Conservation (phyloP, 1,140 invertebrate species). For the Helicoverpa zea region DNA sequence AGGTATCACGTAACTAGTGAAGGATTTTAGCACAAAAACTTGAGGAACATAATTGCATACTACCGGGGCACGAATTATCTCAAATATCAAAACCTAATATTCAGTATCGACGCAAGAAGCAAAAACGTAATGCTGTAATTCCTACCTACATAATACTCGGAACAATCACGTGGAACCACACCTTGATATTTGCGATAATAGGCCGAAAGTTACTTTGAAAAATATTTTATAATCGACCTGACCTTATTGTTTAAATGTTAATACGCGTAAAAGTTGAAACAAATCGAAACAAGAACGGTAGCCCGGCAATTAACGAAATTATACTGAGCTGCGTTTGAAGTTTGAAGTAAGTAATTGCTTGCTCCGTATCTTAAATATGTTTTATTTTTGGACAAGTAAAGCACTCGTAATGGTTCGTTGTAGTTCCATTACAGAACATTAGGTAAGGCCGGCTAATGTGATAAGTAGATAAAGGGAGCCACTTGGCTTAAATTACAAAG, state of each 20-base stretch:
- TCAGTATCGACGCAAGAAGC: not conserved
- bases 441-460: slow-evolving; percentile 18
- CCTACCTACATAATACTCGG: slow-evolving; percentile 1
- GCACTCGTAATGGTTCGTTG: not conserved
- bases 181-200: slow-evolving; percentile 32
- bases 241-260: slow-evolving; percentile 38
- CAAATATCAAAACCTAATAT: not conserved
- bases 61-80: not conserved
- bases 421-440: slow-evolving; percentile 27
- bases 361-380: slow-evolving; percentile 10
- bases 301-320: slow-evolving; percentile 43
- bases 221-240: slow-evolving; percentile 28
- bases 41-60: not conserved
- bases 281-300: slow-evolving; percentile 27
- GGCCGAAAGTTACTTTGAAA: slow-evolving; percentile 19
- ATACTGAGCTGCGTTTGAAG: not conserved
- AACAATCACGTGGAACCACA: slow-evolving; percentile 10
- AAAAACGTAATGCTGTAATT: not conserved
- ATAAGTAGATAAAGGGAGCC: slow-evolving; percentile 24
- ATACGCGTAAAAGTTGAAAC: not conserved
- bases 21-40: not conserved
- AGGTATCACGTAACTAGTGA: too few relatives aligned
- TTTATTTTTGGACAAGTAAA: slow-evolving; percentile 38
- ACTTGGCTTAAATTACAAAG: slow-evolving; percentile 30
- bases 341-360: slow-evolving; percentile 25